phyloP scores from a whole-genome alignment of 2,113 vertebrate species.

The Spheniscus mendiculus region DNA sequence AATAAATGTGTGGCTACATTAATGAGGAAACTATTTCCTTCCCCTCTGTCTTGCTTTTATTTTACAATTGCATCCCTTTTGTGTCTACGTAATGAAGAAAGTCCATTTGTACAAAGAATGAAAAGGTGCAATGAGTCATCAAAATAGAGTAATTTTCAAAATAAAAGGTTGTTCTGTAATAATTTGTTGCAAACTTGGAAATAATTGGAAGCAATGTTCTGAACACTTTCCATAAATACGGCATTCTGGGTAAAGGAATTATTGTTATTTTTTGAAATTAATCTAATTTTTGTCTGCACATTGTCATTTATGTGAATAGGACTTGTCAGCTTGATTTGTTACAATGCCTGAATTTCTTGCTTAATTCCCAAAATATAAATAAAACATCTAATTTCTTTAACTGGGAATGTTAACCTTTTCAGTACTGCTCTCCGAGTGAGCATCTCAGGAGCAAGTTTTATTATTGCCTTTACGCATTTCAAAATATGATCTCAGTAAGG shows the following conservation, averaged over 20 bases:
- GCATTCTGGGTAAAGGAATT: conserved; percentile 44
- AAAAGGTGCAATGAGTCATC: conserved; percentile 35
- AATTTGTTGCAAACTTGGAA: conserved; percentile 42
- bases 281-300: conserved; percentile 41
- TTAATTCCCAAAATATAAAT: conserved; percentile 61
- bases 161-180: conserved; percentile 51
- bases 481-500: neutral
- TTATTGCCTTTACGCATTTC: neutral
- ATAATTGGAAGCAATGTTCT: conserved; percentile 33
- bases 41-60: neutral
- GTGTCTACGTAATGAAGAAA: neutral
- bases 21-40: neutral
- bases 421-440: neutral
- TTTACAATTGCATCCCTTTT: conserved; percentile 8
- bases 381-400: conserved; percentile 62
- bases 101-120: conserved; percentile 4
- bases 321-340: conserved; percentile 64
- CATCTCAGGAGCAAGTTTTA: neutral
- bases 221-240: conserved; percentile 47
- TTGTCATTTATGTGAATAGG: conserved; percentile 58
- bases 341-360: conserved; percentile 39
- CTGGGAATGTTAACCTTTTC: conserved; percentile 38
- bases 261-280: conserved; percentile 64
- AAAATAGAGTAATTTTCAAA: conserved; percentile 48
- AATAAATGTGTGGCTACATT: neutral